Evolutionary conservation across 2,797 vertebrate genomes (phyloP).

Genomic region (Micropoecilia bifurca): DNA sequence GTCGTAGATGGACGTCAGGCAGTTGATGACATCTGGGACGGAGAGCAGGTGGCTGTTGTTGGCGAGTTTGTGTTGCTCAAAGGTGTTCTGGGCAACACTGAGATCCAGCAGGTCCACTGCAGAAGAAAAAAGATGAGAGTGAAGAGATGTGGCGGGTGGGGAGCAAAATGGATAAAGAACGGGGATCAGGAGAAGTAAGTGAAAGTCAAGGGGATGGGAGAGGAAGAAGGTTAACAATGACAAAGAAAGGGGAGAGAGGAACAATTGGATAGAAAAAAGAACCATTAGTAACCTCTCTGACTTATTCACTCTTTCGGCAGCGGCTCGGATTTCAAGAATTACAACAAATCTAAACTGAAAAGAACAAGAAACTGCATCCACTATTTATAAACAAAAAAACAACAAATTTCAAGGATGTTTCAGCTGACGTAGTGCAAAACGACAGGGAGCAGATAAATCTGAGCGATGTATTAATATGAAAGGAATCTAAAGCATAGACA

Average conservation of each 20-base stretch:
- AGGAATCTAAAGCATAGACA: constrained; percentile 28
- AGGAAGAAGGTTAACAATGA: constrained; percentile 17
- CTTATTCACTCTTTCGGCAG: constrained; percentile 28
- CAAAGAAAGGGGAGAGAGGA: constrained; percentile 3
- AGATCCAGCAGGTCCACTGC: constrained; percentile 95
- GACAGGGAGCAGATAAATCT: constrained; percentile 31
- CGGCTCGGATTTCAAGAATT: constrained; percentile 26
- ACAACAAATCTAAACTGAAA: constrained; percentile 30
- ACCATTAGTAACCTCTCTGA: constrained; percentile 35
- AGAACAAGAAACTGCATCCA: constrained; percentile 18
- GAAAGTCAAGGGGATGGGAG: constrained; percentile 2
- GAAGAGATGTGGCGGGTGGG: background rate
- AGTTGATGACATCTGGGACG: constrained; percentile 93
- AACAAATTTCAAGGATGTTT: constrained; percentile 43
- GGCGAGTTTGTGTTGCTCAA: constrained; percentile 91
- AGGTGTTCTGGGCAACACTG: constrained; percentile 90
- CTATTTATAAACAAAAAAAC: constrained; percentile 44
- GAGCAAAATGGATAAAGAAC: background rate
- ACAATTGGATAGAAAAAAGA: constrained; percentile 7
- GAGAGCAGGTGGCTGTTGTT: constrained; percentile 90
- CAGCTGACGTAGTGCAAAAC: constrained; percentile 53
- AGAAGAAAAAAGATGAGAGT: background rate
- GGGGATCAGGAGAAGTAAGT: background rate
- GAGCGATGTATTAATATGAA: constrained; percentile 39
- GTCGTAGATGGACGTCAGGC: constrained; percentile 92